Conservation (phyloP, 2,113 vertebrate genomes). For the Trachemys scripta region DNA sequence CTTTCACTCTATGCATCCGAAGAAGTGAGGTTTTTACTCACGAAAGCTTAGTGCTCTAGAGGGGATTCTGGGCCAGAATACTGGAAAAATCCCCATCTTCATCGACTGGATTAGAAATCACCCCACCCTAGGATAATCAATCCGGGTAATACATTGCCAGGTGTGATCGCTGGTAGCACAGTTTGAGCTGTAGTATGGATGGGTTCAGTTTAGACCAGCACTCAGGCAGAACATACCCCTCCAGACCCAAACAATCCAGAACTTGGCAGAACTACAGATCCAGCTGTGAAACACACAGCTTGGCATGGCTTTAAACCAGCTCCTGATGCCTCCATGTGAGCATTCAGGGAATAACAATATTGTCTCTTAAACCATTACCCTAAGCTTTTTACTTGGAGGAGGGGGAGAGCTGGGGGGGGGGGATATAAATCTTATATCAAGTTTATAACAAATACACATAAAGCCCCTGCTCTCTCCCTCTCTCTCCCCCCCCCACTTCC, state of each 20-base stretch:
- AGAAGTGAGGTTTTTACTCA: too few species aligned
- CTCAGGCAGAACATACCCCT: background rate
- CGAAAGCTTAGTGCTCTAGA: background rate
- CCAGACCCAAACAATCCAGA: background rate
- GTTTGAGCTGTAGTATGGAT: background rate
- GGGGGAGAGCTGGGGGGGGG: rapidly evolving
- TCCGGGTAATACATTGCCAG: background rate
- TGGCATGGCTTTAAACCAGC: slow-evolving; percentile 5
- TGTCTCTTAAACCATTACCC: background rate
- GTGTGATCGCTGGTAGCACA: background rate
- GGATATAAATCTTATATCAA: background rate
- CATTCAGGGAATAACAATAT: background rate
- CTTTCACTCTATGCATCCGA: too few species aligned
- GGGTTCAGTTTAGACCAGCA: slow-evolving; percentile 13
- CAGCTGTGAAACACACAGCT: background rate
- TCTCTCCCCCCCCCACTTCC: background rate
- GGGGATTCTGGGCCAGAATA: background rate
- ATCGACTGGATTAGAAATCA: slow-evolving; percentile 50
- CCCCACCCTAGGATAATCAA: background rate
- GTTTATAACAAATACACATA: background rate
- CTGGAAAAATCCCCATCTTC: background rate
- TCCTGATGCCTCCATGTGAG: slow-evolving; percentile 17
- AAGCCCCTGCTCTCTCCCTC: background rate
- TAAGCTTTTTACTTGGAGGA: background rate
- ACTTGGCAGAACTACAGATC: background rate